Conservation (phyloP, 2,888 invertebrate genomes). For the Drosophila limbata region DNA sequence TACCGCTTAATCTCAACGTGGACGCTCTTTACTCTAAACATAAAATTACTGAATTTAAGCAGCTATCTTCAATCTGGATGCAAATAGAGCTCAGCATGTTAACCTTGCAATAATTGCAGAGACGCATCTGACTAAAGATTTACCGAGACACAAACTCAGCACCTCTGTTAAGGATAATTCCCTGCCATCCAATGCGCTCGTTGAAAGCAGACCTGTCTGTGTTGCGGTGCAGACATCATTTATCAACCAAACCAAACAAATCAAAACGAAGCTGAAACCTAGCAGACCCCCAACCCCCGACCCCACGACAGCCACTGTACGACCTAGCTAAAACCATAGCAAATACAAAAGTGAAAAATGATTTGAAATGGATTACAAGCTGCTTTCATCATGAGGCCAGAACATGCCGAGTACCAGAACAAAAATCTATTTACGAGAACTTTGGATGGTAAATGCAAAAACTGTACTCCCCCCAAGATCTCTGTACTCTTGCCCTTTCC, state of each 20-base stretch:
- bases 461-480: slow-evolving; percentile 23
- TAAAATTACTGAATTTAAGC: no score
- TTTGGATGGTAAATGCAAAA: slow-evolving; percentile 70
- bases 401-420: slow-evolving; percentile 38
- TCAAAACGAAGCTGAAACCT: slow-evolving; percentile 66
- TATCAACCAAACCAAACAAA: slow-evolving; percentile 74
- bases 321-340: slow-evolving; percentile 58
- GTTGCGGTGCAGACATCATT: slow-evolving; percentile 74
- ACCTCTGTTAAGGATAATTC: slow-evolving; percentile 24
- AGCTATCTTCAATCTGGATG: neutral
- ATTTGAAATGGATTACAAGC: slow-evolving; percentile 77
- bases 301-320: neutral
- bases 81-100: neutral
- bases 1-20: no score
- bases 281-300: neutral
- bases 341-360: slow-evolving; percentile 77
- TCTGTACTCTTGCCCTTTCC: neutral
- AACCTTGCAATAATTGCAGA: neutral
- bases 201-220: slow-evolving; percentile 61
- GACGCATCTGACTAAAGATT: slow-evolving; percentile 4
- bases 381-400: slow-evolving; percentile 64
- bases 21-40: neutral
- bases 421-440: slow-evolving; percentile 75
- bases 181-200: slow-evolving; percentile 8
- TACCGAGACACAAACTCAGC: slow-evolving; percentile 22